These are phyloP conservation scores for Platyura marginata DNA, from an alignment of 1,140 invertebrate species.

Conservation along the genomic window DNA sequence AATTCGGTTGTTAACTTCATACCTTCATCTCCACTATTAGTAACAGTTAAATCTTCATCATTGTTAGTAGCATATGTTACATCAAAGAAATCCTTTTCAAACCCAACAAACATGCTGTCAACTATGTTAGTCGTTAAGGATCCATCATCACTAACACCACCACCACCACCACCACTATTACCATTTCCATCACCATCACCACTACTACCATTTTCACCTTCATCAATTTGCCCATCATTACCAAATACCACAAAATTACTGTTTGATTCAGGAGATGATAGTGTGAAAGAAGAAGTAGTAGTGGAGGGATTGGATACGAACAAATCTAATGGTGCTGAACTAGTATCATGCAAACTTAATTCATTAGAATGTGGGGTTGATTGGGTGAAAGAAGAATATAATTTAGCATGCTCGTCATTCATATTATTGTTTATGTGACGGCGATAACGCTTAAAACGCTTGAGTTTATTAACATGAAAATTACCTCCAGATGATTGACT, in stretches of 20 bases:
- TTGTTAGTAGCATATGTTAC: not conserved
- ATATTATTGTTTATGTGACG: not conserved
- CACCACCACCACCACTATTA: not conserved
- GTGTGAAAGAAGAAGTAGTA: not conserved
- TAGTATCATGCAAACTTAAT: not conserved
- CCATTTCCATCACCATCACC: not conserved
- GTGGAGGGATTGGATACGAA: not conserved
- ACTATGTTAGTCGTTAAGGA: not conserved
- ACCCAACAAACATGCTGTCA: not conserved
- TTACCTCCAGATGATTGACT: not conserved
- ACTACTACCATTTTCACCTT: not conserved
- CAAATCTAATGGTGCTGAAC: not conserved
- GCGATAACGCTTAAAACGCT: not conserved
- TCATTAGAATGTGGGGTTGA: not conserved
- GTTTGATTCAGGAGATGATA: not conserved
- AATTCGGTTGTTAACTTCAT: not conserved
- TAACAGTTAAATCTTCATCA: not conserved
- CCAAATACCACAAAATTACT: not conserved
- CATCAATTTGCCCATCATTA: slow-evolving; percentile 1
- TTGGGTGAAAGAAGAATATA: not conserved
- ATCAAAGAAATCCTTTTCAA: not conserved
- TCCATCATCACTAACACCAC: not conserved
- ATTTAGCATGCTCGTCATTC: not conserved
- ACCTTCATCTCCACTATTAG: not conserved
- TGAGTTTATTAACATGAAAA: not conserved